phyloP scores from a whole-genome alignment of 2,888 invertebrate species.

The Noctua janthe region DNA sequence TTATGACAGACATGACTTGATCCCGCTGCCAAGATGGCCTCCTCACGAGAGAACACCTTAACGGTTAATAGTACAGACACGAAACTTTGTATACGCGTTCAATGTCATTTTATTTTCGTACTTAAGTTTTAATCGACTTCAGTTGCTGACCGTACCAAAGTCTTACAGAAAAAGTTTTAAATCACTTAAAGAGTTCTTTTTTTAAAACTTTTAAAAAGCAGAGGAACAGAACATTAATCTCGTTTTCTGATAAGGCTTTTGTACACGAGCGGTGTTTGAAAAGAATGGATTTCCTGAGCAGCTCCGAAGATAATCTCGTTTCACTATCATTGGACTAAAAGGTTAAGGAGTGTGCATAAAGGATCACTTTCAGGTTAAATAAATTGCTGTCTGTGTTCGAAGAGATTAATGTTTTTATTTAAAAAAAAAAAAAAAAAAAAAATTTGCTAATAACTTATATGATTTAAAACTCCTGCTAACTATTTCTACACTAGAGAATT shows the following conservation, averaged over 20 bases:
- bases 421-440: no score
- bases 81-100: no score
- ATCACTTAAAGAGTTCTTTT: slow-evolving; percentile 14
- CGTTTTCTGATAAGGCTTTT: slow-evolving; percentile 54
- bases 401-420: neutral
- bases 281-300: slow-evolving; percentile 54
- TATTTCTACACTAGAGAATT: neutral
- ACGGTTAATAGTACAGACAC: no score
- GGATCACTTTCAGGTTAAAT: slow-evolving; percentile 49
- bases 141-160: neutral
- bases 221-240: slow-evolving; percentile 60
- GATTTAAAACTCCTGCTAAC: no score
- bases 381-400: slow-evolving; percentile 20
- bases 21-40: no score
- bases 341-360: slow-evolving; percentile 46
- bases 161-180: slow-evolving; percentile 21
- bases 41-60: no score
- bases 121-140: neutral
- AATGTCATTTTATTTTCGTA: neutral
- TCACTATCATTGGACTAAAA: slow-evolving; percentile 54
- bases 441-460: neutral
- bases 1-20: neutral
- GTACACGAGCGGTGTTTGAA: slow-evolving; percentile 51
- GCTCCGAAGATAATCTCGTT: slow-evolving; percentile 59
- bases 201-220: slow-evolving; percentile 43